Evolutionary conservation across 53 echinoderm and acorn worm species (phyloP).

Genomic region (Astropecten irregularis): DNA sequence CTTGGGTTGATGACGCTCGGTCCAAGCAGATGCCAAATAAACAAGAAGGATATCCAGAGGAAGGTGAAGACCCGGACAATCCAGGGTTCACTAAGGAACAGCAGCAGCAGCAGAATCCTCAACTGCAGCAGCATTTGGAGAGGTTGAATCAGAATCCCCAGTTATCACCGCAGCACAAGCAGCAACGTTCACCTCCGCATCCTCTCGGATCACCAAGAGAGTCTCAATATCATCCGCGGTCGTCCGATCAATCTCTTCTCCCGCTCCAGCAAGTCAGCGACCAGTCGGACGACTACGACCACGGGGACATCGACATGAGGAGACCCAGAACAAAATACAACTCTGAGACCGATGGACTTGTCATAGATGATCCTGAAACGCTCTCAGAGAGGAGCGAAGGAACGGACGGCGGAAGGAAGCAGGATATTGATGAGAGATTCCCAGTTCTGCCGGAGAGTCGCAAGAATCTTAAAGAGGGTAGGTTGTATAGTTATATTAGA

Average conservation of each 20-base stretch:
- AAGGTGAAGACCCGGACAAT: not conserved
- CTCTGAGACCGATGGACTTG: conserved; percentile 38
- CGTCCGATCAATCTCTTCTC: not conserved
- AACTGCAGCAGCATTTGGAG: conserved; percentile 9
- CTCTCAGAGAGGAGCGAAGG: not conserved
- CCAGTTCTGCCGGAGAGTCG: not conserved
- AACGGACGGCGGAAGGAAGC: not conserved
- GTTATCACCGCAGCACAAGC: not conserved
- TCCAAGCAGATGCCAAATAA: no score
- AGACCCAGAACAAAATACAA: conserved; percentile 12
- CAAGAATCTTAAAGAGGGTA: not conserved
- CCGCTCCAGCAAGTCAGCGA: not conserved
- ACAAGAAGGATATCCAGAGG: not conserved
- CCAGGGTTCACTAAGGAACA: conserved; percentile 15
- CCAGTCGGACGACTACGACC: conserved; percentile 27
- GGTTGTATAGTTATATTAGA: no score
- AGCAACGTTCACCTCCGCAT: not conserved
- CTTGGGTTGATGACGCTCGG: not conserved
- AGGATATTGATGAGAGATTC: conserved; percentile 32
- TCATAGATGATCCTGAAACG: conserved; percentile 19
- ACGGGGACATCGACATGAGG: conserved; percentile 48
- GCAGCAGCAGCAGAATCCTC: conserved; percentile 9
- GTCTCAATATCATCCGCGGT: not conserved
- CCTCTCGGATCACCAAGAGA: not conserved
- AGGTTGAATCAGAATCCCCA: not conserved